Conservation (phyloP, 2,888 invertebrate genomes). For the Metacarcinus magister region DNA sequence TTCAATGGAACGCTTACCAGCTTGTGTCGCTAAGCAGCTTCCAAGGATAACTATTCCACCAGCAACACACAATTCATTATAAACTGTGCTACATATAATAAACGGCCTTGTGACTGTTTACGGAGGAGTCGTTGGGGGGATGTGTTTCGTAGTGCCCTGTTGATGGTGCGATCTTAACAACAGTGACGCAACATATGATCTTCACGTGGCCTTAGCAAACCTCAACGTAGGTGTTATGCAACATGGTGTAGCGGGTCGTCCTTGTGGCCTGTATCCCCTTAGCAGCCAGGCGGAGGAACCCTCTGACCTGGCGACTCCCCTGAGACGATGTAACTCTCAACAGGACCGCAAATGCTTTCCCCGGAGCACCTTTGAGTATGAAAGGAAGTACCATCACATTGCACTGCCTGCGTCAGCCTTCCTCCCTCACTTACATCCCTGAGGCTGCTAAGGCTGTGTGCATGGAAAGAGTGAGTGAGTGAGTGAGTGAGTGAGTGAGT, state of each 20-base stretch:
- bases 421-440: background rate
- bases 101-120: background rate
- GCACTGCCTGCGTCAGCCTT: background rate
- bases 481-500: background rate
- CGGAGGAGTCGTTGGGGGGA: background rate
- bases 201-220: background rate
- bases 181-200: background rate
- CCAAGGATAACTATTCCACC: no score
- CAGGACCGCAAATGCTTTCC: background rate
- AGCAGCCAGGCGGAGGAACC: background rate
- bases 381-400: background rate
- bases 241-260: background rate
- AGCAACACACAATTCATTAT: background rate
- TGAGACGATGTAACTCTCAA: background rate
- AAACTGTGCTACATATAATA: background rate
- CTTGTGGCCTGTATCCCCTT: background rate
- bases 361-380: background rate
- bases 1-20: no score
- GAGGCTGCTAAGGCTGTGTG: background rate
- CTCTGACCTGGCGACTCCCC: background rate
- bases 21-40: no score
- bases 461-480: background rate
- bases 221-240: background rate
- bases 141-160: background rate
- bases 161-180: background rate